Base-by-base conservation (phyloP, 2,797 vertebrate species). In the Siniperca obscura region DNA sequence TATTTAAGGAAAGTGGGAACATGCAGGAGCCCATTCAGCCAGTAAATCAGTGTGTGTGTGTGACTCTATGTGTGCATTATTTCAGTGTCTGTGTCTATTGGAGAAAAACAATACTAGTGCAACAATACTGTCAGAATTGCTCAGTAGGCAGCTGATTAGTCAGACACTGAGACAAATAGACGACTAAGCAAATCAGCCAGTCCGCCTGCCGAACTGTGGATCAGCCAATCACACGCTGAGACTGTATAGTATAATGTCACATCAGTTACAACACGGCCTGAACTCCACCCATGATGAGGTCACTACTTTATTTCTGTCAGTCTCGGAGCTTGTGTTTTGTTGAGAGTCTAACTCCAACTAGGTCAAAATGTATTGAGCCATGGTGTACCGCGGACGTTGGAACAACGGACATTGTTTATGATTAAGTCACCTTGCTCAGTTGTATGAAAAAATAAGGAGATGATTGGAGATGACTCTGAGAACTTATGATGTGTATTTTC, bases 1-100 rank as follows among this genome's bases (percentile, higher is more conserved):
- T 87, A 90, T 92, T 90, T 91, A 88, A 84, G 78, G 90, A 92
- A 89, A 83, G 66, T 46, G 79, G 82, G 82, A 88, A 80, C 70
- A 88, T 89, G 76, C 85, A 89, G 82, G 53, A 90, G 78, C 86
- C 62, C 71, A 61, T 11, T 81, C 79, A 88, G 73, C 53, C 72
- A 16, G 27, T 64, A 46, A 56, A 30, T 69, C 10, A 36, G 44
- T 22, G 46, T 44, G 52, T 76, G 22, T 71, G 42, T 79, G 13
- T 66, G 70, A 56, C 52, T 34, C 42, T 60, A 40, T 60, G 38
- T 61, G 30, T 59, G 65, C 60, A 38, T 53, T 27, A 48, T 66
- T 59, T 60, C 30, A 55, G 13, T 48, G 8, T 60, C 30, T 27
- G 5, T 44, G 48, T 72, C 21, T 44, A 34, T 4, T 74, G 22